A percentile compares a stretch with the other conserved stretches of the same genome.
Evolutionary conservation across 2,797 vertebrate species (phyloP).

Genomic region (Diplodus puntazzo): DNA sequence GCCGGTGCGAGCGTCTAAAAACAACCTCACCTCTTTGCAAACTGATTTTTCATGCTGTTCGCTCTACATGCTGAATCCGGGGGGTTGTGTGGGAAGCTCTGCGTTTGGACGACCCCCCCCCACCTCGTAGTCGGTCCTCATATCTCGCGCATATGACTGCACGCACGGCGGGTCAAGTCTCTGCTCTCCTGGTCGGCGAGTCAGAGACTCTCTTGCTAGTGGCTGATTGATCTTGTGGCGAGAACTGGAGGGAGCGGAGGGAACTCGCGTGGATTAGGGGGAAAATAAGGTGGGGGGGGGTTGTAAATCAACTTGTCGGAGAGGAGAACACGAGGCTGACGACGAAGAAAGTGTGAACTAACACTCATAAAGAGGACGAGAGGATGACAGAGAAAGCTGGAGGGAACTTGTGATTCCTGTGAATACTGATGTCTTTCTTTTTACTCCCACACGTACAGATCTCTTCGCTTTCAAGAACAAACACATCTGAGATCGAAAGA

Average conservation of each 20-base stretch:
- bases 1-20: constrained; percentile 49
- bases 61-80: constrained; percentile 55
- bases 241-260: constrained; percentile 1
- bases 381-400: neutral
- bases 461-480: constrained; percentile 66
- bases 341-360: constrained; percentile 24
- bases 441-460: constrained; percentile 56
- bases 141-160: constrained; percentile 35
- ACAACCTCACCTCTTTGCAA: constrained; percentile 55
- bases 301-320: constrained; percentile 32
- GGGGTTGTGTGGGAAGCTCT: constrained; percentile 67
- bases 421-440: constrained; percentile 48
- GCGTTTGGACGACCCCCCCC: constrained; percentile 39
- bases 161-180: constrained; percentile 32
- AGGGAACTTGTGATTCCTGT: constrained; percentile 30
- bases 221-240: constrained; percentile 30
- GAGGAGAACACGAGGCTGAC: constrained; percentile 29
- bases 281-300: neutral
- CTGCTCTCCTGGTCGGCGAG: constrained; percentile 20
- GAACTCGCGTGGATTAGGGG: constrained; percentile 14
- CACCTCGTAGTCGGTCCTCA: constrained; percentile 33
- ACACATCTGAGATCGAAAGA: constrained; percentile 72
- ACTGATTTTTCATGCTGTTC: constrained; percentile 60
- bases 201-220: neutral
- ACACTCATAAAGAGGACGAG: constrained; percentile 8